Conservation (phyloP, 2,113 vertebrate species). For the Sylvietta virens region DNA sequence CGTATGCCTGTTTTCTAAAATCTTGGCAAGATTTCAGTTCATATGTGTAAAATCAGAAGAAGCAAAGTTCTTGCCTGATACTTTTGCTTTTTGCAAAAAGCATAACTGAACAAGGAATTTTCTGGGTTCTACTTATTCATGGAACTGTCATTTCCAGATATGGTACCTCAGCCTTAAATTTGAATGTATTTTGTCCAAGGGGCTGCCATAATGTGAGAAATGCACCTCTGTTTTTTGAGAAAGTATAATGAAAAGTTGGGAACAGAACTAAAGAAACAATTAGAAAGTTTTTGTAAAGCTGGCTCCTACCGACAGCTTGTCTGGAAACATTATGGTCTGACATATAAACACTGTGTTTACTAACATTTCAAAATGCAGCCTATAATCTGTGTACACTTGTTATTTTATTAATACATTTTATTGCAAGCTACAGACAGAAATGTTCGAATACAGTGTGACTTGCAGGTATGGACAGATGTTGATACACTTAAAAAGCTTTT, state of each 20-base stretch:
- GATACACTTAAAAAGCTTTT: constrained; percentile 21
- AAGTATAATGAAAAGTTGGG: neutral
- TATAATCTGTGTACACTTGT: constrained; percentile 67
- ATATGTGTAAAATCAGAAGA: neutral
- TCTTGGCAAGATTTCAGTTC: neutral
- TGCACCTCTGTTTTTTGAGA: neutral
- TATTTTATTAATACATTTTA: constrained; percentile 69
- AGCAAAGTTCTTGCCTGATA: neutral
- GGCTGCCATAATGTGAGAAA: neutral
- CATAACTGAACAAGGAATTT: neutral
- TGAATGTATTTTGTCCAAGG: neutral
- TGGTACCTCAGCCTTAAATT: neutral
- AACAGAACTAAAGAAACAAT: constrained; percentile 22
- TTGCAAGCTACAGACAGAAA: constrained; percentile 27
- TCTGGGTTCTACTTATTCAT: neutral
- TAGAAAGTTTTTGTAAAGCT: constrained; percentile 28
- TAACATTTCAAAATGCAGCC: constrained; percentile 72
- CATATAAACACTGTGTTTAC: constrained; percentile 74
- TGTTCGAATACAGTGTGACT: constrained; percentile 13
- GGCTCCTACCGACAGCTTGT: constrained; percentile 59
- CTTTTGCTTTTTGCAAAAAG: neutral
- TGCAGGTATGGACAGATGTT: constrained; percentile 27
- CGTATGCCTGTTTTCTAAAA: neutral
- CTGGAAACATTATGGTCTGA: constrained; percentile 66
- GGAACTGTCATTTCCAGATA: neutral